Base-by-base conservation (phyloP, 2,797 vertebrate species). In the Peromyscus nudipes region DNA sequence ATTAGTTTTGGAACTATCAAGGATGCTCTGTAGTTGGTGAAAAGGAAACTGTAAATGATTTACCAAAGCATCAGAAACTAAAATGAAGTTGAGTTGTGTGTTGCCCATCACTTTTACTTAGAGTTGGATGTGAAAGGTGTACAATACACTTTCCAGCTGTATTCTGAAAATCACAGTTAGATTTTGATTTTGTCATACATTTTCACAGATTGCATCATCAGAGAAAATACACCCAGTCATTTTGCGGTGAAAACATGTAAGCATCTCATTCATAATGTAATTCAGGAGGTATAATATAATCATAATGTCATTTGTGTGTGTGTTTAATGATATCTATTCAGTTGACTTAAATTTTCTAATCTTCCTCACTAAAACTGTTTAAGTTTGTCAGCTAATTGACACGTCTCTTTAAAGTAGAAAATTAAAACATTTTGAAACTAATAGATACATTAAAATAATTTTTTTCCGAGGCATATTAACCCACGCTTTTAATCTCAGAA, bases 211-310 rank as follows among this genome's bases (percentile, higher is more conserved):
- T 98, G 98, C 98, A 98, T 98, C 98, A 99, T 97, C 98, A 99
- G 98, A 98, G 98, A 99, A 99, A 99, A 98, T 99, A 99, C 98
- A 99, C 98, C 98, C 98, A 99, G 98, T 99, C 98, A 99, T 98
- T 98, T 98, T 98, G 98, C 98, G 98, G 98, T 99, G 98, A 98
- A 98, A 99, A 99, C 98, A 98, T 98, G 98, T 98, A 98, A 99
- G 98, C 98, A 98, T 98, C 98, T 98, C 98, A 98, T 98, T 98
- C 97, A 98, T 99, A 98, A 99, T 98, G 98, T 98, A 98, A 98
- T 98, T 87, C 98, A 98, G 98, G 98, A 98, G 98, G 98, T 99
- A 98, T 98, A 98, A 98, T 99, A 98, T 98, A 98, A 98, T 98
- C 97, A 98, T 99, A 98, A 98, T 99, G 98, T 98, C 98, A 98